Conservation (phyloP, 2,113 vertebrate species). For the Glaucomys volans region DNA sequence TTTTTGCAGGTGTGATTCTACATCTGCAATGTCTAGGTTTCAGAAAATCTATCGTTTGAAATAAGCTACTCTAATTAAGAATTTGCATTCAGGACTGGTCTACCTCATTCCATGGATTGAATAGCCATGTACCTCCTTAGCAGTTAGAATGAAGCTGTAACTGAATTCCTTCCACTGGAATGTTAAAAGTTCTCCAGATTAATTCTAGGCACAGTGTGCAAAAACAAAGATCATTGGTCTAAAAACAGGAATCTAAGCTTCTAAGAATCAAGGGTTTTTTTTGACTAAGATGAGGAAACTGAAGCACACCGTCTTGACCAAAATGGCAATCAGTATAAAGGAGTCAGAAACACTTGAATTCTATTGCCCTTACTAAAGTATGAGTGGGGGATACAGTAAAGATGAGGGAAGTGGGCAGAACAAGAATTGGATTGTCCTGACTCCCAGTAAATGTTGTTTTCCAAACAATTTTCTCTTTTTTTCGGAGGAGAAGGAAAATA, state of each 20-base stretch:
- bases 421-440: not conserved
- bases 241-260: not conserved
- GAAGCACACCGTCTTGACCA: not conserved
- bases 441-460: not conserved
- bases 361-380: not conserved
- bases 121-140: not conserved
- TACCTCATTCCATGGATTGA: not conserved
- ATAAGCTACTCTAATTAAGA: conserved; percentile 28
- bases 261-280: not conserved
- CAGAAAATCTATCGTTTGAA: conserved; percentile 49
- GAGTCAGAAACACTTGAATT: not conserved
- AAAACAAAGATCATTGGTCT: not conserved
- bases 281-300: conserved; percentile 5
- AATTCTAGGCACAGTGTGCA: not conserved
- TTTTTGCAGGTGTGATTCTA: conserved; percentile 70
- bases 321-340: not conserved
- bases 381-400: not conserved
- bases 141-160: not conserved
- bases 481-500: not conserved
- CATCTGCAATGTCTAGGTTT: conserved; percentile 56
- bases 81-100: not conserved
- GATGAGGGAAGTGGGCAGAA: not conserved
- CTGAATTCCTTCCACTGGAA: not conserved
- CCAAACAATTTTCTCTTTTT: not conserved
- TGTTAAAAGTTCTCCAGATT: not conserved